Base-by-base conservation (phyloP, 1,140 invertebrate species). In the Penaeus japonicus region DNA sequence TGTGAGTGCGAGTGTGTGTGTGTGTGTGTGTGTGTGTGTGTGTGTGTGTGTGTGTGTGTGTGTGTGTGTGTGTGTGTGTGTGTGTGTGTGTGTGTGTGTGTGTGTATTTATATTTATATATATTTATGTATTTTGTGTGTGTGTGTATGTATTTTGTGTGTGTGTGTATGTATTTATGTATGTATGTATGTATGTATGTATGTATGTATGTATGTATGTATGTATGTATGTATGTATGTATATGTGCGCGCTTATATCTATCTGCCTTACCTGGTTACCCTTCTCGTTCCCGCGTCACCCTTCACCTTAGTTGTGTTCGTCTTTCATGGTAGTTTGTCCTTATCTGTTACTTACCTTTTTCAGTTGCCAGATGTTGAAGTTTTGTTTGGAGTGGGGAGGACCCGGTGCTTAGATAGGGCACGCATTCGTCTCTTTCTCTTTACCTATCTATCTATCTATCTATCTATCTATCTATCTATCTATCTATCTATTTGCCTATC, bases 101-200 rank as follows among this genome's bases (percentile, higher is more conserved):
- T 27, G 27, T 27, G 24, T 27, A 75, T 30, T 75, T 10, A 15
- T 27, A 15, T 24, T n/a, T n/a, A n/a, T n/a, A n/a, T n/a, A 15
- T 47, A 15, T 47, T 7, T 47, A 7, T 47, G 47, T 4, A 15
- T 4, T 1, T 39, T 4, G 47, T n/a, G n/a, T n/a, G 70, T 22
- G 70, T 22, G 70, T 30, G 73, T 32, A 27, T 30, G n/a, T 32
- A n/a, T n/a, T n/a, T n/a, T n/a, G n/a, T n/a, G n/a, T n/a, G n/a
- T n/a, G n/a, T n/a, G n/a, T n/a, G n/a, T n/a, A n/a, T n/a, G n/a
- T n/a, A n/a, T n/a, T 30, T 75, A 22, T 27, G 65, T 15, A 73
- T 73, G 65, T 73, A n/a, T 73, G 65, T 73, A n/a, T 73, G 65
- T 73, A n/a, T 73, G 65, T 73, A n/a, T 73, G 65, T 73, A n/a